Conservation (phyloP, 2,797 vertebrate species). For the Onychomys leucogaster region DNA sequence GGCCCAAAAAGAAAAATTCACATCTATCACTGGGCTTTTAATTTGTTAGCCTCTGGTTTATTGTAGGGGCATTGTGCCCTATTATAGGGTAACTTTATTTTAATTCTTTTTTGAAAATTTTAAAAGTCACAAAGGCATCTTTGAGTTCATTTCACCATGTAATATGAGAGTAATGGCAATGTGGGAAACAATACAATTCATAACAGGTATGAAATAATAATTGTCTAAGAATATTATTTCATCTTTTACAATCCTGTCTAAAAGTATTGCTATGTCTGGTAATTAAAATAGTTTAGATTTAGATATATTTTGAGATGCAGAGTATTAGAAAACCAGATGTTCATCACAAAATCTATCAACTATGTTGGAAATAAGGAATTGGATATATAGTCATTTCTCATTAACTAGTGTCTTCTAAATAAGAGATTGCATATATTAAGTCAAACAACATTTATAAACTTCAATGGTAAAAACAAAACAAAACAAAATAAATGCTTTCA, state of each 20-base stretch:
- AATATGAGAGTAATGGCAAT: background rate
- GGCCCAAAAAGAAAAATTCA: background rate
- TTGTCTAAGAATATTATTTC: background rate
- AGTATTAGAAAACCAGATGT: background rate
- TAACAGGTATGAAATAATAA: background rate
- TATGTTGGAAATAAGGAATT: background rate
- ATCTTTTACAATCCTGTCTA: background rate
- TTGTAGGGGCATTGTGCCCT: background rate
- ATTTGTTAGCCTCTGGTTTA: background rate
- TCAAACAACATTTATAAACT: background rate
- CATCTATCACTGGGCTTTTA: background rate
- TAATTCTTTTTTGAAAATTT: background rate
- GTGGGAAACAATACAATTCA: background rate
- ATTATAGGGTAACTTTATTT: background rate
- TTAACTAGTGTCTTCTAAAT: background rate
- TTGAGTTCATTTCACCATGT: background rate
- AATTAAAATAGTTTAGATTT: background rate
- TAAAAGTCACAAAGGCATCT: background rate
- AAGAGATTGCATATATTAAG: background rate
- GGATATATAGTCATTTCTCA: background rate
- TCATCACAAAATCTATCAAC: background rate
- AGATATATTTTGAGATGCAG: background rate
- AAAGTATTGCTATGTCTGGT: background rate
- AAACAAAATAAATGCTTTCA: background rate
- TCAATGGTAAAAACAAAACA: background rate